Evolutionary conservation across 1,140 invertebrate genomes (phyloP).

Genomic region (Lepidurus arcticus): DNA sequence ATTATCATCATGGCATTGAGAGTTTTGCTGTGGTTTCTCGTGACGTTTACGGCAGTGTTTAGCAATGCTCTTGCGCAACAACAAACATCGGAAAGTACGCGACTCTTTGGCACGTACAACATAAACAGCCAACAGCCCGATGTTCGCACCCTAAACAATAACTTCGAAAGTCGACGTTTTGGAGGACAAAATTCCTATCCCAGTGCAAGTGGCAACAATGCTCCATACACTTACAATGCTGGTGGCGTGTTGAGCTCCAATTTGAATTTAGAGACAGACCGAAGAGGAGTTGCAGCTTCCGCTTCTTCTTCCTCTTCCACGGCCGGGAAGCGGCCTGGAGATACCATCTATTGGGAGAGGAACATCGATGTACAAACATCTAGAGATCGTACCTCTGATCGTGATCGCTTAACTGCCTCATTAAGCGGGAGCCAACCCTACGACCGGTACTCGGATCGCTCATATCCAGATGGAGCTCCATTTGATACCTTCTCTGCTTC

Average conservation of each 20-base stretch:
- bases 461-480: constrained; percentile 23
- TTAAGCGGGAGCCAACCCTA: neutral
- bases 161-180: constrained; percentile 10
- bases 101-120: constrained; percentile 32
- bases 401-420: neutral
- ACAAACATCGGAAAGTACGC: constrained; percentile 28
- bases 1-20: neutral
- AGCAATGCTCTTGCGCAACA: neutral
- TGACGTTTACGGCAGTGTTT: neutral
- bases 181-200: constrained; percentile 23
- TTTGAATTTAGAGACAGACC: neutral
- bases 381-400: neutral
- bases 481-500: constrained; percentile 23
- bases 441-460: constrained; percentile 24
- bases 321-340: neutral
- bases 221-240: neutral
- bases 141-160: neutral
- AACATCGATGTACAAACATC: constrained; percentile 2
- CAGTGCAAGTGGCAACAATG: neutral
- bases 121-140: constrained; percentile 27
- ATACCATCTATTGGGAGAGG: constrained; percentile 33
- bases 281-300: neutral
- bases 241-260: constrained; percentile 6
- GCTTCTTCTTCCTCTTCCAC: neutral
- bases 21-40: neutral